phyloP scores from a whole-genome alignment of 2,888 invertebrate genomes.

The Therioaphis trifolii region DNA sequence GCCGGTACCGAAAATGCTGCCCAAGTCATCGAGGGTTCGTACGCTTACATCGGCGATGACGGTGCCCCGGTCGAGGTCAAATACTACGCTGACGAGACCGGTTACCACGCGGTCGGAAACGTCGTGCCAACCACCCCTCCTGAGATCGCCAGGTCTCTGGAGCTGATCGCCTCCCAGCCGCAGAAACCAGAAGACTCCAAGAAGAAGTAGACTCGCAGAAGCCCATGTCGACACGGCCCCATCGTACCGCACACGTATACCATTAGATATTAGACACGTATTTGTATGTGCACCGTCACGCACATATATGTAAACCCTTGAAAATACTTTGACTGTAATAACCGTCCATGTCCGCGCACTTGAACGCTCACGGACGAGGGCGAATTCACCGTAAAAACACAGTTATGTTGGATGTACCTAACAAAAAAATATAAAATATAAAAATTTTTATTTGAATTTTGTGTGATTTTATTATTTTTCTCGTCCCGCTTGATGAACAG shows the following conservation, averaged over 20 bases:
- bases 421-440: constrained; percentile 36
- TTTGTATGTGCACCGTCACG: not conserved
- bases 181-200: constrained; percentile 56
- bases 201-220: constrained; percentile 11
- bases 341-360: not conserved
- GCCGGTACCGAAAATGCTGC: constrained; percentile 65
- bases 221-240: not conserved
- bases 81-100: constrained; percentile 67
- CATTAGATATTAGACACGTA: constrained; percentile 26
- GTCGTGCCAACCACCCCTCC: constrained; percentile 65
- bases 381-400: not conserved
- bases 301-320: constrained; percentile 9
- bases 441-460: constrained; percentile 7
- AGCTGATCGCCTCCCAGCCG: constrained; percentile 52
- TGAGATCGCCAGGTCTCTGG: constrained; percentile 63
- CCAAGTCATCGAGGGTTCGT: constrained; percentile 67
- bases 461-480: not conserved
- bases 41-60: constrained; percentile 66
- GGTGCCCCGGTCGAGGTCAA: constrained; percentile 66
- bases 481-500: no score
- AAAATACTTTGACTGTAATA: not conserved
- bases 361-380: not conserved
- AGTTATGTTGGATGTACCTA: constrained; percentile 45
- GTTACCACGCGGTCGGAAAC: constrained; percentile 74
- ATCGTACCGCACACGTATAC: constrained; percentile 3